Conservation (phyloP, 2,888 invertebrate genomes). For the Liodrosophila aerea region DNA sequence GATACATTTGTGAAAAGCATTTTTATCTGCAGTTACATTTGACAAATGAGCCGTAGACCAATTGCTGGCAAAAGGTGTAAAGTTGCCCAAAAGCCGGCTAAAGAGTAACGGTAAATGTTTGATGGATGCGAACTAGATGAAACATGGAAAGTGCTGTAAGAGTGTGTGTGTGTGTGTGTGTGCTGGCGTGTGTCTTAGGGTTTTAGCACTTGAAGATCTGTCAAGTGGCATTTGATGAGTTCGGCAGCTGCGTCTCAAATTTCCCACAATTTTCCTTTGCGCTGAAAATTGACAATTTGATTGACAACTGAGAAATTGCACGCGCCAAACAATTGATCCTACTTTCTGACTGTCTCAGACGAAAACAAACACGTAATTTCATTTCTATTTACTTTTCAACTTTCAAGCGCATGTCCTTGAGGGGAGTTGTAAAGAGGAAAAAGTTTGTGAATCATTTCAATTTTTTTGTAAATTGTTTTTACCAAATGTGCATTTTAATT, state of each 20-base stretch:
- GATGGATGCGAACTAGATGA: slow-evolving; percentile 52
- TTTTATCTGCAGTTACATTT: slow-evolving; percentile 35
- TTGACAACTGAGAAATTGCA: slow-evolving; percentile 77
- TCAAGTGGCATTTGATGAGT: slow-evolving; percentile 60
- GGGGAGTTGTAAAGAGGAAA: slow-evolving; percentile 21
- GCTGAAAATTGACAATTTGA: slow-evolving; percentile 77
- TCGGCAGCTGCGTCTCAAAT: slow-evolving; percentile 54
- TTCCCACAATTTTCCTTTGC: slow-evolving; percentile 21
- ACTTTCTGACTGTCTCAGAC: slow-evolving; percentile 1
- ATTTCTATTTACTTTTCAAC: slow-evolving; percentile 8
- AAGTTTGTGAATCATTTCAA: slow-evolving; percentile 24
- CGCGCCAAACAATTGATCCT: slow-evolving; percentile 24
- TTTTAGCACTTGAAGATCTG: slow-evolving; percentile 51
- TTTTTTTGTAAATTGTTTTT: slow-evolving; percentile 1
- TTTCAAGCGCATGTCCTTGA: slow-evolving; percentile 46
- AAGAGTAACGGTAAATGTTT: slow-evolving; percentile 40
- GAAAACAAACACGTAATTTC: slow-evolving; percentile 7
- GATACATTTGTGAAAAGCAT: slow-evolving; percentile 26
- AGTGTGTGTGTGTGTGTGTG: too few species aligned
- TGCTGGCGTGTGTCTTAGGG: too few species aligned
- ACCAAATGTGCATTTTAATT: slow-evolving; percentile 58
- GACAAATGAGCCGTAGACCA: slow-evolving; percentile 58
- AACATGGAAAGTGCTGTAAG: slow-evolving; percentile 1
- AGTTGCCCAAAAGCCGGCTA: slow-evolving; percentile 26
- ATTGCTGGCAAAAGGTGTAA: slow-evolving; percentile 52